Evolutionary conservation across 1,140 invertebrate species (phyloP), one percentile per base, ranked within the genome.

Genomic region (Chironomus striatipennis): DNA sequence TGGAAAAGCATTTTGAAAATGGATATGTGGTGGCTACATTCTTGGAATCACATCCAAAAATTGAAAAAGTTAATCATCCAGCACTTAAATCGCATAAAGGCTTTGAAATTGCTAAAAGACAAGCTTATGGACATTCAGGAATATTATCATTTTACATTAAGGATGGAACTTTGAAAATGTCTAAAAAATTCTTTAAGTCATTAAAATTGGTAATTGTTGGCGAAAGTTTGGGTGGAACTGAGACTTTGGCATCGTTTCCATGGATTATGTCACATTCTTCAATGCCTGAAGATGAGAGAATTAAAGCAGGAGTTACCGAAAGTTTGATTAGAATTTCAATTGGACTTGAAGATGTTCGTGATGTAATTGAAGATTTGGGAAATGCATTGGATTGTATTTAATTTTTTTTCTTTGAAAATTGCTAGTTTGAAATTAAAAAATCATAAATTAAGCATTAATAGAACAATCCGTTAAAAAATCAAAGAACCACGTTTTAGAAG

Each of bases 81-180:
- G 90, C 88, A 78, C 83, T 98, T 1, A 86, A 89, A 21, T 92
- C 90, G 2, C 96, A 98, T 85, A 93, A 94, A 2, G 94, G 97
- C 77, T 85, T 97, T 81, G 87, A 93, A 76, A 78, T 98, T 7
- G 88, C 90, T 7, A 87, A 90, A 77, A 88, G 84, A 77, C 95
- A 98, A 84, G 90, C 90, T 80, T 87, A 86, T 43, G 96, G 96
- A 0, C 91, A 91, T 82, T 93, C 93, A 79, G 96, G 96, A 20
- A 96, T 98, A 86, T 84, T 98, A 74, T 89, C 91, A 3, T 93
- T 97, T 79, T 95, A 91, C 78, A 83, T 96, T 10, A 89, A 89
- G 77, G 93, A 93, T 15, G 90, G 87, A 34, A 76, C 85, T 15
- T 74, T 73, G 5, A 15, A 73, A 12, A 24, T 7, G 34, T 7